Evolutionary conservation across 2,113 vertebrate genomes (phyloP).

Genomic region (Gallinago undulata): DNA sequence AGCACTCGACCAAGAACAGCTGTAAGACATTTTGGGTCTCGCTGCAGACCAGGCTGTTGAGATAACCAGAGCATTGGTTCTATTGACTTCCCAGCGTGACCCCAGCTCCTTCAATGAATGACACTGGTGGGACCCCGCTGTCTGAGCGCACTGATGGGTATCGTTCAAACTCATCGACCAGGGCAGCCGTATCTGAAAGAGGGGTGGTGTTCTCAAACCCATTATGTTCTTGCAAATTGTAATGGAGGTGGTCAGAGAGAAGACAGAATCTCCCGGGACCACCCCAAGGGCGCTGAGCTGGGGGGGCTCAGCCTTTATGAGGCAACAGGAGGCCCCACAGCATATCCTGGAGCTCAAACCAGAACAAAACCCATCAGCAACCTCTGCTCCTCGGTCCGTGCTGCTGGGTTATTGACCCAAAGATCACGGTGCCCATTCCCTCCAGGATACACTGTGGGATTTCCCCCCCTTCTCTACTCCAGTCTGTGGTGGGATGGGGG

Average conservation of each 20-base stretch:
- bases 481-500: neutral
- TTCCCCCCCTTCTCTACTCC: neutral
- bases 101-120: neutral
- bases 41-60: neutral
- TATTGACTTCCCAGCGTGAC: neutral
- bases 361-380: neutral
- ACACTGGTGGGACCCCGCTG: rapidly evolving
- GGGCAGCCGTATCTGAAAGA: neutral
- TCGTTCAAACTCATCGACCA: neutral
- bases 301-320: neutral
- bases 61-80: neutral
- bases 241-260: neutral
- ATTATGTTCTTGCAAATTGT: neutral
- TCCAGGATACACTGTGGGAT: rapidly evolving
- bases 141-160: neutral
- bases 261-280: neutral
- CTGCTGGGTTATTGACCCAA: neutral
- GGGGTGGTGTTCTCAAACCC: neutral
- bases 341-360: neutral
- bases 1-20: neutral
- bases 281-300: neutral
- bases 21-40: neutral
- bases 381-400: neutral
- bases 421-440: neutral
- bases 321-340: neutral